Evolutionary conservation across 2,888 invertebrate species (phyloP).

Genomic region (Ferrisia virgata): DNA sequence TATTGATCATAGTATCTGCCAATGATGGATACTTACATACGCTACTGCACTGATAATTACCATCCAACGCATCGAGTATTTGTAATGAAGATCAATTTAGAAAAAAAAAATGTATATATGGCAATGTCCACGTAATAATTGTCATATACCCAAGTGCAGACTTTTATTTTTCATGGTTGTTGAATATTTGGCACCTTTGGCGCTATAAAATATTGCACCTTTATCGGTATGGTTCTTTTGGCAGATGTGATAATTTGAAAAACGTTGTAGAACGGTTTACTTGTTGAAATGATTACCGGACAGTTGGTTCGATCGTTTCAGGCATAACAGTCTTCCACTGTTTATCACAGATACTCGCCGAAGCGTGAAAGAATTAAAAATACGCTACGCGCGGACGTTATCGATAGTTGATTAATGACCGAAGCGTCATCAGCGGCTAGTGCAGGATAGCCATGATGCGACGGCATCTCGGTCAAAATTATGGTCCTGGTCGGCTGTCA

Average conservation of each 20-base stretch:
- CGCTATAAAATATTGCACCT: neutral
- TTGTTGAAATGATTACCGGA: constrained; percentile 50
- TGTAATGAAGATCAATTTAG: too few species aligned
- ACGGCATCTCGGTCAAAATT: constrained; percentile 19
- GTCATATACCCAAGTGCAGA: neutral
- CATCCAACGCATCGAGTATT: too few species aligned
- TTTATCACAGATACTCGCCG: neutral
- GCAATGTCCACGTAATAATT: too few species aligned
- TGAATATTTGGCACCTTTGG: constrained; percentile 4
- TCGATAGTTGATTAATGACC: constrained; percentile 33
- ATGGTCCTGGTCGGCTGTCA: neutral
- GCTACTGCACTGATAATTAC: too few species aligned
- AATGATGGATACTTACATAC: too few species aligned
- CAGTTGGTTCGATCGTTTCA: neutral
- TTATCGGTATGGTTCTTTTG: neutral
- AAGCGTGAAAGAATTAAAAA: constrained; percentile 25
- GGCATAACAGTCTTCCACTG: neutral
- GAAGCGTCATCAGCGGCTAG: constrained; percentile 45
- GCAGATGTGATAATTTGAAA: neutral
- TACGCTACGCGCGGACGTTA: constrained; percentile 24
- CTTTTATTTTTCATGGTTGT: neutral
- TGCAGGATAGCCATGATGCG: neutral
- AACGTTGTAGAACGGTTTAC: constrained; percentile 47
- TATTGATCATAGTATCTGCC: too few species aligned
- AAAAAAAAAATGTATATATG: too few species aligned